A percentile compares a stretch with the other conserved stretches of the same genome.
These are phyloP conservation scores for Bucco capensis DNA, from an alignment of 2,113 vertebrate species.

Conservation along the genomic window DNA sequence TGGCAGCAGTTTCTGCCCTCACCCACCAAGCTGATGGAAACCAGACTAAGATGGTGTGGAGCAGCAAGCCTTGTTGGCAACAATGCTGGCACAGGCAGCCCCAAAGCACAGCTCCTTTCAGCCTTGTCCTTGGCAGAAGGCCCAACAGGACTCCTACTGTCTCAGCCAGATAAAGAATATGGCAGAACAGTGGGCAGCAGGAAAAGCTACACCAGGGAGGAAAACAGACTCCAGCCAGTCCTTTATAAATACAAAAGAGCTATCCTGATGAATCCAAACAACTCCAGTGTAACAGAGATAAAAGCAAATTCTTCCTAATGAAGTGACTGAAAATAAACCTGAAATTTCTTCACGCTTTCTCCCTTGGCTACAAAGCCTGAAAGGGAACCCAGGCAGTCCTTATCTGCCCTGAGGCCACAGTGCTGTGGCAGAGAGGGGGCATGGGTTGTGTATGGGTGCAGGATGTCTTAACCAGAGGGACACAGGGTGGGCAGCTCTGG, in stretches of 20 bases:
- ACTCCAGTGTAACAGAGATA: not conserved
- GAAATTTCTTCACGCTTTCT: not conserved
- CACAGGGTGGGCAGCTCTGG: not conserved
- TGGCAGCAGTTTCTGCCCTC: not conserved
- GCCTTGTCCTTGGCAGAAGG: not conserved
- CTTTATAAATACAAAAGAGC: not conserved
- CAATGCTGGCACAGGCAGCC: fast-evolving
- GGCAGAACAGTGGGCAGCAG: not conserved
- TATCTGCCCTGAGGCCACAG: no score
- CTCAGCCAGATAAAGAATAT: not conserved
- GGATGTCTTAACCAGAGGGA: not conserved
- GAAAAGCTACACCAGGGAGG: not conserved
- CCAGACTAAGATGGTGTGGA: not conserved
- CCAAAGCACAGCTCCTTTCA: not conserved
- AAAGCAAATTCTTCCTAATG: not conserved
- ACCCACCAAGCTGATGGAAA: not conserved
- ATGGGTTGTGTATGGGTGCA: no score
- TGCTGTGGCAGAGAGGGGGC: not conserved
- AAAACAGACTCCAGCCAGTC: not conserved
- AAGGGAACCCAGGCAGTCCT: not conserved
- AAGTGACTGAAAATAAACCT: not conserved
- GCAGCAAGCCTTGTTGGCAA: not conserved
- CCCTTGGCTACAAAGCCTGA: not conserved
- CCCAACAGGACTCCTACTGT: not conserved
- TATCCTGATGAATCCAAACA: not conserved